phyloP scores from a whole-genome alignment of 2,888 invertebrate genomes.

The Brachylomia viminalis region DNA sequence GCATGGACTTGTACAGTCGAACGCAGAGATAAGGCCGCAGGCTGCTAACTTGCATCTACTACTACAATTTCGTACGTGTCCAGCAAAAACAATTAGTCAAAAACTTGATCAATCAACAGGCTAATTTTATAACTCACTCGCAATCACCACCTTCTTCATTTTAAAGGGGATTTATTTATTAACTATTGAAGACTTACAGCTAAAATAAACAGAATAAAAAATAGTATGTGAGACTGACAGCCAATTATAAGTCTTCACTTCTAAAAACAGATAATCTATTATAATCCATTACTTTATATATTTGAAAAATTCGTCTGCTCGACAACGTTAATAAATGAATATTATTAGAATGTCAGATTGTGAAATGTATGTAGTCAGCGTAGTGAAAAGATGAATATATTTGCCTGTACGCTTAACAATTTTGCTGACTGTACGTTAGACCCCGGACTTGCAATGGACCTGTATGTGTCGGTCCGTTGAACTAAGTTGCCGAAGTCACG shows the following conservation, averaged over 20 bases:
- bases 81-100: background rate
- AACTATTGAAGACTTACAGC: too few species aligned
- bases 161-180: background rate
- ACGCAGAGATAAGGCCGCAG: conserved; percentile 8
- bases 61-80: background rate
- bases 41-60: background rate
- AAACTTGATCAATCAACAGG: too few species aligned
- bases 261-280: too few species aligned
- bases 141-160: background rate
- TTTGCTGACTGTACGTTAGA: conserved; percentile 33
- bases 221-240: too few species aligned
- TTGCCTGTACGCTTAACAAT: background rate
- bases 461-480: conserved; percentile 45
- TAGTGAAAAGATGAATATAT: background rate
- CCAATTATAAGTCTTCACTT: too few species aligned
- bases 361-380: background rate
- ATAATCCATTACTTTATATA: background rate
- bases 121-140: too few species aligned
- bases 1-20: conserved; percentile 39
- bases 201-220: too few species aligned
- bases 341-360: background rate
- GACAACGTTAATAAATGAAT: background rate
- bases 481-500: conserved; percentile 49
- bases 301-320: background rate
- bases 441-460: conserved; percentile 29